Conservation (phyloP, 2,888 invertebrate genomes). For the Mycogona germanica region DNA sequence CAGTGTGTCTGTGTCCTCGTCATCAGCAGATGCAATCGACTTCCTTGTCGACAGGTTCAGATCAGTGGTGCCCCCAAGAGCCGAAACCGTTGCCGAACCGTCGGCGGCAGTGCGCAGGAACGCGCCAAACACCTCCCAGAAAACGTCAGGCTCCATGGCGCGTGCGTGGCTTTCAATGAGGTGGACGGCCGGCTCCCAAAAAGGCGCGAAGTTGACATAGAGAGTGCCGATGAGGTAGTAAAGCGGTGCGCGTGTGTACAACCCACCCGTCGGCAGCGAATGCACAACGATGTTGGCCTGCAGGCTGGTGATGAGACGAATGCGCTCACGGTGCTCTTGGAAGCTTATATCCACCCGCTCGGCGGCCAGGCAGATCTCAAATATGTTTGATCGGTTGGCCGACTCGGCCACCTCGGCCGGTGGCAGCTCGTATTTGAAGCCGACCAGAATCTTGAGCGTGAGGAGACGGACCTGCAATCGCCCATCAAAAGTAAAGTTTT, state of each 20-base stretch:
- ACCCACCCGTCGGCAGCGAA: neutral
- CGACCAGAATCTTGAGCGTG: constrained; percentile 48
- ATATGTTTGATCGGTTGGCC: constrained; percentile 41
- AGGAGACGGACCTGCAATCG: constrained; percentile 47
- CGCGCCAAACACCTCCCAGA: constrained; percentile 56
- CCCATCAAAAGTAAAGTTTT: neutral
- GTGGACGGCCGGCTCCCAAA: constrained; percentile 74
- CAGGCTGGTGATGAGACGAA: constrained; percentile 59
- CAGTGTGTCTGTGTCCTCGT: no score
- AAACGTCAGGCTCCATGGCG: constrained; percentile 45
- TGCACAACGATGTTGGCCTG: constrained; percentile 33
- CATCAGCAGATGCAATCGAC: no score
- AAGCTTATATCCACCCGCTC: constrained; percentile 59
- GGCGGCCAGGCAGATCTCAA: constrained; percentile 50
- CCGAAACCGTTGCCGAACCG: no score
- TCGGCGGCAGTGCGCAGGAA: neutral
- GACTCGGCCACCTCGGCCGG: no score
- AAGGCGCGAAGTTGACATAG: constrained; percentile 71
- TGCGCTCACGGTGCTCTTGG: constrained; percentile 64
- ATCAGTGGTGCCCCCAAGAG: no score
- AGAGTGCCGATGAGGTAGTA: constrained; percentile 66
- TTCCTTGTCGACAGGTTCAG: no score
- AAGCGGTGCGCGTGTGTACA: constrained; percentile 44
- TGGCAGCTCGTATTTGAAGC: no score
- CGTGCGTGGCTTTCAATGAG: constrained; percentile 61